phyloP scores from a whole-genome alignment of 1,140 invertebrate genomes.

The Calosoma granatense region DNA sequence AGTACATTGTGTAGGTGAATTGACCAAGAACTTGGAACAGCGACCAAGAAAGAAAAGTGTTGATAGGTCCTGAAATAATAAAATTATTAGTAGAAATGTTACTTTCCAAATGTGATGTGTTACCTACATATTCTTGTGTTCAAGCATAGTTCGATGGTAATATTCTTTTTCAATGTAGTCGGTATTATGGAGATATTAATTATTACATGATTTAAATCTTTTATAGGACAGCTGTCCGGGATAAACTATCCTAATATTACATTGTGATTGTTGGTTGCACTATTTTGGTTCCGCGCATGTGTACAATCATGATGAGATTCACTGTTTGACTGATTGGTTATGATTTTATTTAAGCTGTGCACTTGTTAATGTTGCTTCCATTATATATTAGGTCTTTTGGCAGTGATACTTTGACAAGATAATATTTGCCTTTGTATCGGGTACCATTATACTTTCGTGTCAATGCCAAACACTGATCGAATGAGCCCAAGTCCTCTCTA shows the following conservation, averaged over 20 bases:
- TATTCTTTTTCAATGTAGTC: background rate
- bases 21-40: constrained; percentile 21
- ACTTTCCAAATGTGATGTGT: too few species aligned
- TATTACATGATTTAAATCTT: background rate
- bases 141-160: background rate
- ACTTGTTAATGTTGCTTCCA: background rate
- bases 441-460: constrained; percentile 14
- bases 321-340: background rate
- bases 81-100: too few species aligned
- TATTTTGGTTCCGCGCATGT: too few species aligned
- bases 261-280: background rate
- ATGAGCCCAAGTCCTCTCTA: constrained; percentile 16
- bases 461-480: constrained; percentile 19
- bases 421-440: constrained; percentile 21
- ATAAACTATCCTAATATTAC: constrained; percentile 15
- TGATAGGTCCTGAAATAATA: constrained; percentile 22
- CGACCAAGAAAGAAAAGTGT: constrained; percentile 20
- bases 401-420: constrained; percentile 7
- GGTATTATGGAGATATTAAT: background rate
- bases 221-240: constrained; percentile 14
- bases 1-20: constrained; percentile 25
- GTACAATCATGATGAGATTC: too few species aligned
- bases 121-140: too few species aligned
- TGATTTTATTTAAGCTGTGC: constrained; percentile 9
- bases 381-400: too few species aligned